phyloP scores from a whole-genome alignment of 2,113 vertebrate genomes.

The Caloenas nicobarica region DNA sequence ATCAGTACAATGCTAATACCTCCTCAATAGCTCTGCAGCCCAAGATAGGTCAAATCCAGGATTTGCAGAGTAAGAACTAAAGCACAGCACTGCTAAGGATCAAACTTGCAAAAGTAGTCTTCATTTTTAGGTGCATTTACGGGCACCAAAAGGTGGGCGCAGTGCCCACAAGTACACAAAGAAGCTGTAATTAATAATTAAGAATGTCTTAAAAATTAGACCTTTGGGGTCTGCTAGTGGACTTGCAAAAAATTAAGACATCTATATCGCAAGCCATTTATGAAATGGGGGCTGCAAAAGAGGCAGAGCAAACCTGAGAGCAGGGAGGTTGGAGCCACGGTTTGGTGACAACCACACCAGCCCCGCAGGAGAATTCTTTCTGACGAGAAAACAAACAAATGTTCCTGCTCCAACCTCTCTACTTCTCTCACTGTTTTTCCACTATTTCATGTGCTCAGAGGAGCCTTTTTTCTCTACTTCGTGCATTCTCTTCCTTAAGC shows the following conservation, averaged over 20 bases:
- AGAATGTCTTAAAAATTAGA: background rate
- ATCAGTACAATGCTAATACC: background rate
- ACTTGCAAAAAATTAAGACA: background rate
- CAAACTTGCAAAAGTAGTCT: background rate
- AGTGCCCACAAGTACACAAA: background rate
- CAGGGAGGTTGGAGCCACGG: background rate
- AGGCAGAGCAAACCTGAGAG: background rate
- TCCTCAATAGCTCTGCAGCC: background rate
- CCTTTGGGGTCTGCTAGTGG: background rate
- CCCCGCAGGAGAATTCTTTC: background rate
- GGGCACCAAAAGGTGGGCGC: background rate
- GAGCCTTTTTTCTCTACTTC: background rate
- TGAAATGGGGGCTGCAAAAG: background rate
- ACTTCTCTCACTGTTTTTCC: background rate
- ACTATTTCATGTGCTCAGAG: background rate
- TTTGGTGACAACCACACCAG: background rate
- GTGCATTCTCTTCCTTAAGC: background rate
- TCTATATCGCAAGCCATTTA: background rate
- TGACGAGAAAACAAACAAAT: background rate
- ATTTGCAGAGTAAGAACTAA: background rate
- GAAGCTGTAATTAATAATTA: background rate
- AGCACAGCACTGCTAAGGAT: background rate
- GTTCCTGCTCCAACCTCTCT: fast-evolving
- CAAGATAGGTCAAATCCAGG: background rate
- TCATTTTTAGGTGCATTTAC: background rate